A percentile compares a stretch with the other conserved stretches of the same genome.
These are phyloP conservation scores for Turnix velox DNA, from an alignment of 2,113 vertebrate species.

Conservation along the genomic window DNA sequence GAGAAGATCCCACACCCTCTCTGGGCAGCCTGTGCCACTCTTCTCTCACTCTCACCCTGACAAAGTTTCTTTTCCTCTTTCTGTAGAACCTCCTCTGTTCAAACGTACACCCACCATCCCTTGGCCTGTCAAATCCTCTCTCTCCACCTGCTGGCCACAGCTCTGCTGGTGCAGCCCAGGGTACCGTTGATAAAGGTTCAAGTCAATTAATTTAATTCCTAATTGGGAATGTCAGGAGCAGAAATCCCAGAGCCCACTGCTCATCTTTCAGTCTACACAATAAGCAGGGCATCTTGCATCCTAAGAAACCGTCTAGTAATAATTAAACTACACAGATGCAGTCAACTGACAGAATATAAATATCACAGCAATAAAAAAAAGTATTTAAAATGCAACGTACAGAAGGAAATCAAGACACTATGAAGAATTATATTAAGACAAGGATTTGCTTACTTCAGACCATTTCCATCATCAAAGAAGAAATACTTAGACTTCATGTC, in stretches of 20 bases:
- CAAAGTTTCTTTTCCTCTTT: no score
- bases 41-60: no score
- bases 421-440: not conserved
- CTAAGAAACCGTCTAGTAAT: not conserved
- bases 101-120: no score
- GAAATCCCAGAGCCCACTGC: not conserved
- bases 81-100: no score
- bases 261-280: not conserved
- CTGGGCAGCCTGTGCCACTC: no score
- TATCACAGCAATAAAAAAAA: not conserved
- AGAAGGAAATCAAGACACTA: not conserved
- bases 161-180: no score
- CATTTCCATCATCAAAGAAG: slow-evolving; percentile 98
- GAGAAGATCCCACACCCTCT: no score
- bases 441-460: slow-evolving; percentile 84
- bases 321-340: not conserved
- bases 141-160: no score
- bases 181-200: no score
- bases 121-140: no score
- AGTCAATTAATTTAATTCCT: not conserved
- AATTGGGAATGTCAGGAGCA: no score
- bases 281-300: not conserved
- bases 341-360: not conserved
- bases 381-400: not conserved
- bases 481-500: slow-evolving; percentile 97